Base-by-base conservation (phyloP, 2,797 vertebrate genomes). In the Sebastes kiyomatsui region DNA sequence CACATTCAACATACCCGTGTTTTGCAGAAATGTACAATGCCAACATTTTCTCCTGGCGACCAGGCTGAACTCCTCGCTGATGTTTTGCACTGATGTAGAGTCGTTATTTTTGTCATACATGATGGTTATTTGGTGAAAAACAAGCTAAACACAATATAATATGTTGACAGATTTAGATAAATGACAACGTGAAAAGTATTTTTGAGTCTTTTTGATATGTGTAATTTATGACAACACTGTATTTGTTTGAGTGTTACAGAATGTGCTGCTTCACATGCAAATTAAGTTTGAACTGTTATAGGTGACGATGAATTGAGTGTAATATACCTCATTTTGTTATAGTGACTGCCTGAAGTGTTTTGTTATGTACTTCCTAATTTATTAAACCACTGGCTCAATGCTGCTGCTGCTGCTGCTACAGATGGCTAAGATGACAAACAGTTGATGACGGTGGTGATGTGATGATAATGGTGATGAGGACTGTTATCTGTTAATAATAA, bases 301-400 rank as follows among this genome's bases (percentile, higher is more conserved):
- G 78, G 38, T 80, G 77, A 79, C 75, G 30, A 67, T 85, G 77
- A 88, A 68, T 10, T 80, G 75, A 78, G 77, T 93, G 88, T 91
- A 89, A 88, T 80, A 91, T 94, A 93, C 89, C 90, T 94, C 89
- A 88, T 87, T 89, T 88, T 86, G 64, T 87, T 80, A 59, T 67
- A 70, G 84, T 84, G 72, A 83, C 85, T 82, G 75, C 69, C 83
- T 87, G 59, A 70, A 83, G 74, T 86, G 69, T 87, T 90, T 76
- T 80, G 80, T 88, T 86, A 72, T 80, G 79, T 81, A 88, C 73
- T 71, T 83, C 55, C 56, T 81, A 49, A 87, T 88, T 87, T 85
- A 85, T 90, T 72, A 68, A 84, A 86, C 69, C 67, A 9, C 65
- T 49, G 65, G 71, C 66, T 80, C 4, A 18, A 86, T 77, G 87